Evolutionary conservation across 2,888 invertebrate species (phyloP).

Genomic region (Oasisia sp.): DNA sequence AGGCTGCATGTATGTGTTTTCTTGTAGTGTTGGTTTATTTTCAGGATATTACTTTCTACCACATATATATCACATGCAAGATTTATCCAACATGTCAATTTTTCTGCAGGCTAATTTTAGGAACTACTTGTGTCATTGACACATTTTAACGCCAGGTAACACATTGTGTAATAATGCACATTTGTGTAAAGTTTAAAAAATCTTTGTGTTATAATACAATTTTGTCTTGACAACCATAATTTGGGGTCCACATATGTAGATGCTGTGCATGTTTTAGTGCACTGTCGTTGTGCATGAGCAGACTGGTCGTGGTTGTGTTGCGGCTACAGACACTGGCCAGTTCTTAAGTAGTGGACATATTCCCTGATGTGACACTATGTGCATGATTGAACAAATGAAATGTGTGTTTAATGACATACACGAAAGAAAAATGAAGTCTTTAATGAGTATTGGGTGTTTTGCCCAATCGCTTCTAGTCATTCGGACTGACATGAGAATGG

Average conservation of each 20-base stretch:
- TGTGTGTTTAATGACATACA: neutral
- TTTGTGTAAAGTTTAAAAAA: too few species aligned
- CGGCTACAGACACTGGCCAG: neutral
- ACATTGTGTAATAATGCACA: neutral
- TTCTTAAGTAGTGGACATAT: conserved; percentile 7
- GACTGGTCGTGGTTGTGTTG: conserved; percentile 3
- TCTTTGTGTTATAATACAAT: neutral
- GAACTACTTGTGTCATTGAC: neutral
- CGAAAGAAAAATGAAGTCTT: neutral
- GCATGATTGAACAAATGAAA: conserved; percentile 22
- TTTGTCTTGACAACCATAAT: neutral
- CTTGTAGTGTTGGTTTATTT: neutral
- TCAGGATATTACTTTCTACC: conserved; percentile 7
- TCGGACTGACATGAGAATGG: conserved; percentile 22
- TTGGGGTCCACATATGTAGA: neutral
- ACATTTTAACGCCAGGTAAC: neutral
- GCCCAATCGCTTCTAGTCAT: neutral
- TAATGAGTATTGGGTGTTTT: conserved; percentile 13
- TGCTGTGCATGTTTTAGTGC: conserved; percentile 18
- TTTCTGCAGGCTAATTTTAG: neutral
- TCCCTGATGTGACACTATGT: conserved; percentile 18
- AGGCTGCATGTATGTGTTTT: conserved; percentile 21
- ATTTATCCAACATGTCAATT: neutral
- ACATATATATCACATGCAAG: conserved; percentile 19
- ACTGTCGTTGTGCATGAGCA: neutral